Base-by-base conservation (phyloP, 2,888 invertebrate species). In the Flexamia atlantica region DNA sequence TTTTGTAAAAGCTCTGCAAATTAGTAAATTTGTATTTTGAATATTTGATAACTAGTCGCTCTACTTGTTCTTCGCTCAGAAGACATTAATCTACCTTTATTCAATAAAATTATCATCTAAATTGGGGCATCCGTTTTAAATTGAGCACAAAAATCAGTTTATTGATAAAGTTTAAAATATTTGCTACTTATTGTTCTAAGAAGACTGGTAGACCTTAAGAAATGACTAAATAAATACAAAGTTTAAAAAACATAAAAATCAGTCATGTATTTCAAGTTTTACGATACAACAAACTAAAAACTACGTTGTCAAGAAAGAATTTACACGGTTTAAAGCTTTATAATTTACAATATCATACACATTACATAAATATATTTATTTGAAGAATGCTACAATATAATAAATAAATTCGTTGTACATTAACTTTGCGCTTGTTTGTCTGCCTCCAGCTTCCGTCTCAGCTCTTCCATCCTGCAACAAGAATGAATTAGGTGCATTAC, bases 261-360 rank as follows among this genome's bases (percentile, higher is more conserved):
- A 64, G 64, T 64, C 64, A 28, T 64, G 30, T 64, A 64, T 64
- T 64, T 64, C 30, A 64, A 64, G 30, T 20, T 64, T 28, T 64
- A 64, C 14, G 4, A 28, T 64, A 64, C 64, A 64, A 53, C 7
- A 23, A 23, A 28, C 64, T 64, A 64, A 57, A 14, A 17, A 28
- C 64, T 28, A 64, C 30, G 12, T 64, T 2, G 53, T 53, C n/a
- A 23, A 53, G 53, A 23, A 23, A 23, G 9, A 20, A 14, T 53
- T 23, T 23, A 53, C 12, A 46, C 46, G 53, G 53, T 53, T 53
- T 23, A 53, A 53, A 53, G 53, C 7, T 53, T 5, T 10, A 9
- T 64, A 64, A 30, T 28, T 64, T 64, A 64, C 64, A 64, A 28
- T 64, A 64, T 64, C 30, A 28, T 64, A 64, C 64, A 64, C 46